These are phyloP conservation scores for Chloromyia formosa DNA, from an alignment of 2,888 invertebrate genomes.

Conservation along the genomic window DNA sequence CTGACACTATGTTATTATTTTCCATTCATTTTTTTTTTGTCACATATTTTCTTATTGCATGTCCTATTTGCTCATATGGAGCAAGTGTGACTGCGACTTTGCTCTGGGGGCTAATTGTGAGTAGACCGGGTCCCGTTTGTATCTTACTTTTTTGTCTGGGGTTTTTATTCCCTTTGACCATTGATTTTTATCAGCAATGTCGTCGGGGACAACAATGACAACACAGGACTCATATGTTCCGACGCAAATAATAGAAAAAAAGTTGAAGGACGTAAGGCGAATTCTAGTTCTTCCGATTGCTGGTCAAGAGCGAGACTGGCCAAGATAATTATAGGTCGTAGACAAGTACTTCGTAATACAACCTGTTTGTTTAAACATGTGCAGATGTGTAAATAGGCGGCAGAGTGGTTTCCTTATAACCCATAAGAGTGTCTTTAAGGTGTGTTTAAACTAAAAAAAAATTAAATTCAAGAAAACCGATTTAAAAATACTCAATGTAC, in stretches of 20 bases:
- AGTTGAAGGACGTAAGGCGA: conserved; percentile 37
- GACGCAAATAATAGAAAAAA: too few relatives aligned
- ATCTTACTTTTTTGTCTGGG: too few relatives aligned
- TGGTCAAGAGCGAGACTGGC: conserved; percentile 45
- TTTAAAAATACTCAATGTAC: too few relatives aligned
- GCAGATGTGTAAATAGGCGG: conserved; percentile 26
- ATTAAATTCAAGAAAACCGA: too few relatives aligned
- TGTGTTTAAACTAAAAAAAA: too few relatives aligned
- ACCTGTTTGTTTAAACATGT: conserved; percentile 5
- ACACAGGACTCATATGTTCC: background rate
- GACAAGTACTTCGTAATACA: background rate
- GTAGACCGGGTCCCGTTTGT: background rate
- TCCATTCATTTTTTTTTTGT: conserved; percentile 37
- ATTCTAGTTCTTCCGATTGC: conserved; percentile 44
- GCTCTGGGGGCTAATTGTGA: conserved; percentile 46
- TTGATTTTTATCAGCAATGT: conserved; percentile 28
- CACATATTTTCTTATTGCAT: conserved; percentile 39
- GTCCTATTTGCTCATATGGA: conserved; percentile 47
- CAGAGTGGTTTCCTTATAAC: background rate
- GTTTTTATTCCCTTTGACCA: conserved; percentile 4
- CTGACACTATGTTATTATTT: conserved; percentile 39
- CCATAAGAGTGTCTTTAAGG: too few relatives aligned
- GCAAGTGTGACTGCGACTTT: conserved; percentile 32
- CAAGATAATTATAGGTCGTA: conserved; percentile 11
- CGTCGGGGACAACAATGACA: conserved; percentile 25